Percentiles rank a stretch among this genome's conserved stretches.
phyloP scores from a whole-genome alignment of 1,140 invertebrate species.

The Bradysia coprophila region DNA sequence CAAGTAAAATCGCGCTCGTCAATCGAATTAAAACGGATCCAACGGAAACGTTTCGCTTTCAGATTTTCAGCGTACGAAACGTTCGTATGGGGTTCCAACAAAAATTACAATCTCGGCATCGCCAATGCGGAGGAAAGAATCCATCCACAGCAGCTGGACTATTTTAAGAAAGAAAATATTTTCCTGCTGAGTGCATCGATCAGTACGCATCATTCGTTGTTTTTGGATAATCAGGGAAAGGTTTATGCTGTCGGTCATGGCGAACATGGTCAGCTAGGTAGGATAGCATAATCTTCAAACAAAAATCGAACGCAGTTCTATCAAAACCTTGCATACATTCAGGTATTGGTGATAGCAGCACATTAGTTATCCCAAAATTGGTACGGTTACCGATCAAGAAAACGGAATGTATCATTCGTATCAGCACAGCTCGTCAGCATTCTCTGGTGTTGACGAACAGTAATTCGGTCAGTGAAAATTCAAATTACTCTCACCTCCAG shows the following conservation, averaged over 20 bases:
- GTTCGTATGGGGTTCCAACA: constrained; percentile 52
- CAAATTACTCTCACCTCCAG: not conserved
- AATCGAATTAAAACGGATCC: no score
- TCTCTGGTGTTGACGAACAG: constrained; percentile 35
- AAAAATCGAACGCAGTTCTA: not conserved
- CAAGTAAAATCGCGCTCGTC: no score
- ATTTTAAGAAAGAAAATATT: constrained; percentile 16
- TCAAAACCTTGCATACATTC: not conserved
- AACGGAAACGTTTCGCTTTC: no score
- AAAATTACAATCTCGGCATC: constrained; percentile 45
- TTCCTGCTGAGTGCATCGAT: constrained; percentile 28
- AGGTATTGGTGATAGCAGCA: constrained; percentile 29
- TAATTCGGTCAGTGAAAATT: constrained; percentile 23
- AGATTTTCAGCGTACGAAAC: no score
- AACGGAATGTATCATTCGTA: constrained; percentile 15
- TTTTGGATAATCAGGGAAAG: constrained; percentile 31
- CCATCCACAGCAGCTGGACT: constrained; percentile 16
- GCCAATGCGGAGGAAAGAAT: constrained; percentile 13
- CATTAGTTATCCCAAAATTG: constrained; percentile 31
- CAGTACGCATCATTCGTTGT: constrained; percentile 47
- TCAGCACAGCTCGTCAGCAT: constrained; percentile 36
- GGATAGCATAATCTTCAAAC: constrained; percentile 7
- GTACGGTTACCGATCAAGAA: constrained; percentile 27
- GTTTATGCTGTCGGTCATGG: constrained; percentile 52
- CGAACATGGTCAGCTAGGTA: constrained; percentile 45